Conservation (phyloP, 2,113 vertebrate species). For the Cheilinus undulatus region DNA sequence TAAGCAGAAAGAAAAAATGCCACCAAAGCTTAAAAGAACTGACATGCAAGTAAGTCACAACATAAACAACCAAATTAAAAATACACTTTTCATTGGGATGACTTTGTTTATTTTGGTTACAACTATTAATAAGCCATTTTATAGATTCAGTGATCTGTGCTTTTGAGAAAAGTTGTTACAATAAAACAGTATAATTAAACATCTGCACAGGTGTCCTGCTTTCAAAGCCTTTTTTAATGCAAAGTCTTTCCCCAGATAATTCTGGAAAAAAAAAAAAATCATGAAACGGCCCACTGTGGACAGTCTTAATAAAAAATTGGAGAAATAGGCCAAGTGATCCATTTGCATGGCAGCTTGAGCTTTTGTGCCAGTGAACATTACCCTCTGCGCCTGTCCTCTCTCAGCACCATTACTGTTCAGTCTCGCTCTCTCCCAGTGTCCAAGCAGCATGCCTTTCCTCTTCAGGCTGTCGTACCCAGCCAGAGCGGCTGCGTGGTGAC, state of each 20-base stretch:
- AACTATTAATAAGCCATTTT: conserved; percentile 27
- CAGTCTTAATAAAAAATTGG: conserved; percentile 14
- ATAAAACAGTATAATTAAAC: conserved; percentile 16
- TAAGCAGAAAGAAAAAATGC: too few species aligned
- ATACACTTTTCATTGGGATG: conserved; percentile 35
- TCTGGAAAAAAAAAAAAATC: conserved; percentile 30
- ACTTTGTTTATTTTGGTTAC: conserved; percentile 30
- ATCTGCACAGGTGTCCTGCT: background rate
- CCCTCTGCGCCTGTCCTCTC: conserved; percentile 46
- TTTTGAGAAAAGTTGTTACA: conserved; percentile 15
- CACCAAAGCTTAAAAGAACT: too few species aligned
- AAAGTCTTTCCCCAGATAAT: conserved; percentile 24
- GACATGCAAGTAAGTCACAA: background rate
- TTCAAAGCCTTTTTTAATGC: conserved; percentile 4
- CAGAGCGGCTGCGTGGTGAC: conserved; percentile 47
- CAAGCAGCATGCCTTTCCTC: conserved; percentile 63
- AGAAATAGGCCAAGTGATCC: conserved; percentile 61
- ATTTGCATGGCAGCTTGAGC: conserved; percentile 67
- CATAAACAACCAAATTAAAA: conserved; percentile 7
- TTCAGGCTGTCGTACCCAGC: conserved; percentile 38
- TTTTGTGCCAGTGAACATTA: conserved; percentile 70
- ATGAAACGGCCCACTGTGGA: conserved; percentile 10
- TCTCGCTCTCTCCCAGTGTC: conserved; percentile 30
- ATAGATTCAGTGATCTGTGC: conserved; percentile 30
- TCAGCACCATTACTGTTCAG: conserved; percentile 31